Evolutionary conservation across 2,797 vertebrate genomes (phyloP).

Genomic region (Buphagus erythrorhynchus): DNA sequence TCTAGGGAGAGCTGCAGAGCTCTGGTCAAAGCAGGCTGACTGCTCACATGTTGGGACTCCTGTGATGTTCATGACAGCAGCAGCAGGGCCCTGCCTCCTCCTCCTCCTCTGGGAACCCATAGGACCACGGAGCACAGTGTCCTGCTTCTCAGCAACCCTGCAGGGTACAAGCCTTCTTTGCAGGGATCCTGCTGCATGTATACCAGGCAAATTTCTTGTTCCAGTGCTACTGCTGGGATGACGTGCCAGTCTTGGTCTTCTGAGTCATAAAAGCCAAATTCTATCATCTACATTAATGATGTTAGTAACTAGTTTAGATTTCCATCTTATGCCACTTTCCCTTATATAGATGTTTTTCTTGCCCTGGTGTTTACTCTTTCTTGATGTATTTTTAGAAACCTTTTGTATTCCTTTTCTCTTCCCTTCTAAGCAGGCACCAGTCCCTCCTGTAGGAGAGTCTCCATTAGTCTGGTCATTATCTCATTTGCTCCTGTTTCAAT

Average conservation of each 20-base stretch:
- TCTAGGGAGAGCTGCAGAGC: background rate
- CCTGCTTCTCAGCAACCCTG: background rate
- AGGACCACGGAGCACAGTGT: background rate
- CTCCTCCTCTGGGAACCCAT: background rate
- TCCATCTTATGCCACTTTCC: background rate
- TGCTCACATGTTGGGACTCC: background rate
- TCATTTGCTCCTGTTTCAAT: background rate
- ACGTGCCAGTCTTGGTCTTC: background rate
- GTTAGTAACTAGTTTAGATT: background rate
- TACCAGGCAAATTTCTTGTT: background rate
- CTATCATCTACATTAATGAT: background rate
- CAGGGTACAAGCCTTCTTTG: fast-evolving
- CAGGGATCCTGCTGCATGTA: background rate
- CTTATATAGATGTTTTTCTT: conserved; percentile 30
- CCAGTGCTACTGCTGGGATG: background rate
- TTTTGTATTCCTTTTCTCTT: background rate
- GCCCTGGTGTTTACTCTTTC: background rate
- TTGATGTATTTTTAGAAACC: conserved; percentile 12
- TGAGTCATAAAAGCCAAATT: background rate
- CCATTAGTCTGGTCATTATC: background rate
- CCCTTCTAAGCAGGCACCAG: background rate
- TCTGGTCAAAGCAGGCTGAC: background rate
- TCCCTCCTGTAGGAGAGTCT: background rate
- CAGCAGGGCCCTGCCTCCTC: background rate
- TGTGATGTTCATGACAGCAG: background rate